Base-by-base conservation (phyloP, 2,888 invertebrate species). In the Tinea trinotella region DNA sequence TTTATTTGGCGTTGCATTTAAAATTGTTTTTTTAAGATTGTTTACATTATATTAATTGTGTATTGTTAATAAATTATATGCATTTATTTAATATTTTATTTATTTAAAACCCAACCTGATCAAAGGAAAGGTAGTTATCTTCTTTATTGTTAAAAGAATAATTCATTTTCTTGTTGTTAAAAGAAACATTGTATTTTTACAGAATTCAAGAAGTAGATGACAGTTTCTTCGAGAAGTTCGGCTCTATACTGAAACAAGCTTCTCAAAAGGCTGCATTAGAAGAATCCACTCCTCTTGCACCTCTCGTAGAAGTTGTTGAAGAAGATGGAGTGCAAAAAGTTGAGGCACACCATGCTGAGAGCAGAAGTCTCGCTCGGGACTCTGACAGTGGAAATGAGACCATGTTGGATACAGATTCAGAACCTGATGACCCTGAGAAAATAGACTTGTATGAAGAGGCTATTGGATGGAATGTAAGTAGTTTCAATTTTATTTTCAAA, bases 181-280 rank as follows among this genome's bases (percentile, higher is more conserved):
- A 6, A 12, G 5, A 44, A 3, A 44, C 17, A 44, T 44, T 44
- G 9, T 17, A 44, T 44, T 46, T 19, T 46, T 46, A 52, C 83
- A 93, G 93, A 82, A 89, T 94, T 59, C 93, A 93, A 82, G 92
- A 93, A 79, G 88, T 92, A 13, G 94, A 94, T 72, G 93, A 92
- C 61, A 92, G 93, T 52, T 94, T 94, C 75, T 94, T 95, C 70
- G 94, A 94, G 71, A 92, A 92, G 66, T 93, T 94, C 63, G 94
- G 94, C 0, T 91, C 92, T 0, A 82, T 93, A 52, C 76, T 94
- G 55, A 88, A 89, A 54, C 91, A 91, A 67, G 86, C 82, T 0
- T 88, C 89, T n/a, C 86, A 85, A 62, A 87, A 82, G 58, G 90
- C 89, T 0, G 88, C 88, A 18, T 68, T 83, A 53, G 83, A 86